Evolutionary conservation across 2,888 invertebrate species (phyloP), one percentile per base, ranked within the genome.

Genomic region (Andrena flavipes): DNA sequence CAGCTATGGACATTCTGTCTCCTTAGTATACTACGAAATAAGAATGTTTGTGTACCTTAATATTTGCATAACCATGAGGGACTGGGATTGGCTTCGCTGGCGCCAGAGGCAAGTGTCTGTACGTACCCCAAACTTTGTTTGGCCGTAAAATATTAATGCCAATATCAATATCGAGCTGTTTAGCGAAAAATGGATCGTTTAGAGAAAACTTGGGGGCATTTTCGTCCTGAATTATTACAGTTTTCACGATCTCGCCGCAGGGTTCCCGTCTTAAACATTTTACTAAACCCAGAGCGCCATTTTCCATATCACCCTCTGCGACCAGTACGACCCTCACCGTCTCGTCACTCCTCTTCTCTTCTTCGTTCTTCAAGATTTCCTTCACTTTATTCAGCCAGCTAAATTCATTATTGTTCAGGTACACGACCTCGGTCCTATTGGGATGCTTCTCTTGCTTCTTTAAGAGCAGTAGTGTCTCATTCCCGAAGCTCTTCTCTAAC

Each of bases 261-360:
- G 97, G 96, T 91, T 99, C 98, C 89, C 95, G 96, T 78, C 97
- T 95, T 35, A 99, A 93, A 93, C 99, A 99, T 89, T 98, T 98
- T 0, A 97, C 96, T 73, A 99, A 94, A 20, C 99, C 99, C 29
- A 98, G 92, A 0, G 99, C 95, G 16, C 99, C 99, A 29, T 59
- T 78, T 7, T 96, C 94, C 2, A 95, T 95, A 74, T 97, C 96
- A 84, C 96, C 95, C 92, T 96, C 96, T 0, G 96, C 95, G 26
- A 97, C 96, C 0, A 98, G 92, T 0, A 97, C 94, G 0, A 97
- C 93, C 89, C 96, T 95, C n/a, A 94, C 94, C 35, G 23, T 4
- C 23, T 93, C 93, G 73, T 94, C 94, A 0, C 93, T 89, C 59
- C 95, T 94, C 74, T 95, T 95, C 94, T 95, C 84, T 92, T 92